Evolutionary conservation across 2,797 vertebrate species (phyloP).

Genomic region (Thamnophis elegans): DNA sequence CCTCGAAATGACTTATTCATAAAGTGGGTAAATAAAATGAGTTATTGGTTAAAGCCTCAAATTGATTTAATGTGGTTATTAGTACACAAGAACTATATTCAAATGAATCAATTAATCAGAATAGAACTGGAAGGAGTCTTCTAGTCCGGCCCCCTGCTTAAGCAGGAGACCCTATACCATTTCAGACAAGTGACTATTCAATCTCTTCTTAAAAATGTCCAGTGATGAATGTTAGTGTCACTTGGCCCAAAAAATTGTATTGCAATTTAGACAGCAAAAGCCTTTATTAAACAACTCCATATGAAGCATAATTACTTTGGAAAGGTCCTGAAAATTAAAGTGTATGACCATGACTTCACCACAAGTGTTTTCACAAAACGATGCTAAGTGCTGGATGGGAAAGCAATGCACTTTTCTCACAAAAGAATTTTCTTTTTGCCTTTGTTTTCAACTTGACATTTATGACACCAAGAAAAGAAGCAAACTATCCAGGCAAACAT

Average conservation of each 20-base stretch:
- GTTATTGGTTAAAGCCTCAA: constrained; percentile 1
- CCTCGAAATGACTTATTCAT: constrained; percentile 5
- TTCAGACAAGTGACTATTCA: background rate
- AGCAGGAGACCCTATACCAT: background rate
- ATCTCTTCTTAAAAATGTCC: background rate
- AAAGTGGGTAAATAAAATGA: background rate
- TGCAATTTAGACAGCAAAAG: constrained; percentile 1
- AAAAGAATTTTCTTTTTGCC: background rate
- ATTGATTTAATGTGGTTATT: constrained; percentile 12
- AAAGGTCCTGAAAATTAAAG: constrained; percentile 4
- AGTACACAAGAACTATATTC: constrained; percentile 3
- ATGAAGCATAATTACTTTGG: constrained; percentile 5
- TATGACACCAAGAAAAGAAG: constrained; percentile 10
- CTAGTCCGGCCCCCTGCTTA: background rate
- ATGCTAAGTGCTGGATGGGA: background rate
- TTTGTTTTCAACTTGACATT: constrained; percentile 18
- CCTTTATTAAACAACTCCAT: constrained; percentile 1
- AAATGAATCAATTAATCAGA: background rate
- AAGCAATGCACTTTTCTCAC: background rate
- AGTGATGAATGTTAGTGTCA: background rate
- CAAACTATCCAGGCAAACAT: constrained; percentile 4
- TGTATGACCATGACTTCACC: background rate
- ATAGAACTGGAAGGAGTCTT: background rate
- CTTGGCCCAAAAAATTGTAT: background rate
- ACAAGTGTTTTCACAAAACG: background rate